Percentiles rank a stretch among this genome's conserved stretches.
Conservation (phyloP, 2,797 vertebrate species). For the Atherinosoma microstoma region DNA sequence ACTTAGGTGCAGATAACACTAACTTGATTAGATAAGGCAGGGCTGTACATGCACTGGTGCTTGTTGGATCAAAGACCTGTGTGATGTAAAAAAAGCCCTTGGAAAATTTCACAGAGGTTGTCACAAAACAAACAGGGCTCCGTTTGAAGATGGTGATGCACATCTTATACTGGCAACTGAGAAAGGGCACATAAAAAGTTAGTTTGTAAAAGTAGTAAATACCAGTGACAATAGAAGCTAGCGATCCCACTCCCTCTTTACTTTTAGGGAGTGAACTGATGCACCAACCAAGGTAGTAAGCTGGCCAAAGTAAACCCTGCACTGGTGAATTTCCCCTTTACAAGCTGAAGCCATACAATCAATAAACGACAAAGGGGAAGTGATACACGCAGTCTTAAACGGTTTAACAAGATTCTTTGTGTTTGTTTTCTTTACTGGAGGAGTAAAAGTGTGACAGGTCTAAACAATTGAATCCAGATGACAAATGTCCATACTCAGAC, state of each 20-base stretch:
- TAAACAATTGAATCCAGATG: conserved; percentile 13
- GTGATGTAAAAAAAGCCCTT: background rate
- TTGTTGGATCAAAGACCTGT: background rate
- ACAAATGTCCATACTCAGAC: conserved; percentile 2
- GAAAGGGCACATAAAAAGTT: background rate
- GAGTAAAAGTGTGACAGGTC: background rate
- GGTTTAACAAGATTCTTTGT: background rate
- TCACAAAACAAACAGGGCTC: conserved; percentile 23
- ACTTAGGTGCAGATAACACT: conserved; percentile 11
- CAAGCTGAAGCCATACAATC: background rate
- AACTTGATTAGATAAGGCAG: conserved; percentile 30
- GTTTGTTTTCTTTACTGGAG: background rate
- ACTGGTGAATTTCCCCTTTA: background rate
- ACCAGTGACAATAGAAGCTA: background rate
- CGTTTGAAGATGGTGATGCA: conserved; percentile 16
- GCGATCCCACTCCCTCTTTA: background rate
- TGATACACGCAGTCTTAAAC: background rate
- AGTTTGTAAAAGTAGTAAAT: background rate
- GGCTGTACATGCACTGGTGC: background rate
- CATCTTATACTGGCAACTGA: conserved; percentile 12
- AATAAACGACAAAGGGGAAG: background rate
- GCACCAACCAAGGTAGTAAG: background rate
- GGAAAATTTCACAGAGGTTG: conserved; percentile 22
- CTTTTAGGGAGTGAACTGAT: background rate
- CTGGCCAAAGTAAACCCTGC: background rate